Conservation (phyloP, 1,140 invertebrate species). For the Hylaeus volcanicus region DNA sequence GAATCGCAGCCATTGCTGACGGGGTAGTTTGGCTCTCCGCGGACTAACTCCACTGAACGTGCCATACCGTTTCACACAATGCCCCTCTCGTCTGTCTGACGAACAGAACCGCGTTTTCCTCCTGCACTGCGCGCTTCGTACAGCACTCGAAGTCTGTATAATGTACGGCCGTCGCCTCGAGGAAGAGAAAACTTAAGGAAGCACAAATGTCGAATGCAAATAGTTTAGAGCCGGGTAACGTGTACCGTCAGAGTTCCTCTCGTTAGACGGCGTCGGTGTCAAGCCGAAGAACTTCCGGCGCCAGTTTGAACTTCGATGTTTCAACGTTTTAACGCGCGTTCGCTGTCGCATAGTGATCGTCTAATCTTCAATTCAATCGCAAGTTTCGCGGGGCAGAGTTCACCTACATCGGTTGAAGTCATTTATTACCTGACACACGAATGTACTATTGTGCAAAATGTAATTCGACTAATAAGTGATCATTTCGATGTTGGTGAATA, state of each 20-base stretch:
- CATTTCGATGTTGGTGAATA: no score
- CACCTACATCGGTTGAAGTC: no score
- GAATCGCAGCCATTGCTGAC: conserved; percentile 41
- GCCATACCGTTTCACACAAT: conserved; percentile 47
- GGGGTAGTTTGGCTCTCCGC: conserved; percentile 35
- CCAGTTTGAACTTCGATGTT: not conserved
- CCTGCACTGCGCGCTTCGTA: conserved; percentile 10
- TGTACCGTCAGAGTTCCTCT: not conserved
- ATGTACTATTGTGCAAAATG: no score
- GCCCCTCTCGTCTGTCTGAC: conserved; percentile 25
- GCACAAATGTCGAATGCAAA: conserved; percentile 20
- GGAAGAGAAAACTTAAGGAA: conserved; percentile 3
- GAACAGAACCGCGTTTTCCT: conserved; percentile 21
- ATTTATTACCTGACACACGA: no score
- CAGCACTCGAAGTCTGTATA: conserved; percentile 34
- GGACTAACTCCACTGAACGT: conserved; percentile 47
- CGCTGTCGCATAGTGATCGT: not conserved
- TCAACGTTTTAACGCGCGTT: not conserved
- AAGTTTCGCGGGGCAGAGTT: not conserved
- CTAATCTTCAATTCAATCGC: conserved; percentile 44
- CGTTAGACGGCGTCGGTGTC: not conserved
- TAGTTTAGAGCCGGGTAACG: not conserved
- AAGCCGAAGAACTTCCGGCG: conserved; percentile 17
- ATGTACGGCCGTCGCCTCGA: not conserved
- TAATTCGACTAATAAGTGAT: no score